Conservation (phyloP, 2,888 invertebrate species). For the Heliconius sara region DNA sequence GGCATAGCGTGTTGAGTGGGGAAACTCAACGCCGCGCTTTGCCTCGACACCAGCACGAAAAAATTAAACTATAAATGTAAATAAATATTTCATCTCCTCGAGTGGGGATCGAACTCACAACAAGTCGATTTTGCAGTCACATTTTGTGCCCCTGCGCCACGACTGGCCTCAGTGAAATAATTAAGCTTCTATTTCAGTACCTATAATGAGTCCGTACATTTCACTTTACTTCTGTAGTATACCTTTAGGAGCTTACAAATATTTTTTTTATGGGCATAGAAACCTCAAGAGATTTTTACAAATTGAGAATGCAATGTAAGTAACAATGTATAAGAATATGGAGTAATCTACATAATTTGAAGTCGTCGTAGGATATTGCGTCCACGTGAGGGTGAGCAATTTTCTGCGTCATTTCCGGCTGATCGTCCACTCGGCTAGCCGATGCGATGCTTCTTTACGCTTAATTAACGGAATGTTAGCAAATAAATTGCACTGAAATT, state of each 20-base stretch:
- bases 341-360: conserved; percentile 82
- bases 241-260: not conserved
- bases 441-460: conserved; percentile 64
- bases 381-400: conserved; percentile 80
- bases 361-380: conserved; percentile 81
- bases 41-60: too few relatives aligned
- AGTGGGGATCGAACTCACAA: too few relatives aligned
- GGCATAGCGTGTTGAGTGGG: too few relatives aligned
- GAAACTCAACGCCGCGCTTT: too few relatives aligned
- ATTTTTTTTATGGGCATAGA: not conserved
- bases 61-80: too few relatives aligned
- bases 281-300: conserved; percentile 17
- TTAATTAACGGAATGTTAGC: conserved; percentile 65
- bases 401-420: conserved; percentile 82
- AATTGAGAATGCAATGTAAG: conserved; percentile 49
- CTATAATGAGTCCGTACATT: not conserved
- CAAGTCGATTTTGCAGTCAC: too few relatives aligned
- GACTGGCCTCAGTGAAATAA: too few relatives aligned
- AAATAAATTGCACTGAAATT: conserved; percentile 50
- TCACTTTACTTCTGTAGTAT: not conserved
- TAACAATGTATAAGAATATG: conserved; percentile 70
- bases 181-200: not conserved
- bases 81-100: too few relatives aligned
- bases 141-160: too few relatives aligned
- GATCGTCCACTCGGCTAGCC: conserved; percentile 70